phyloP scores from a whole-genome alignment of 2,113 vertebrate genomes.

The Bolborhynchus lineola region DNA sequence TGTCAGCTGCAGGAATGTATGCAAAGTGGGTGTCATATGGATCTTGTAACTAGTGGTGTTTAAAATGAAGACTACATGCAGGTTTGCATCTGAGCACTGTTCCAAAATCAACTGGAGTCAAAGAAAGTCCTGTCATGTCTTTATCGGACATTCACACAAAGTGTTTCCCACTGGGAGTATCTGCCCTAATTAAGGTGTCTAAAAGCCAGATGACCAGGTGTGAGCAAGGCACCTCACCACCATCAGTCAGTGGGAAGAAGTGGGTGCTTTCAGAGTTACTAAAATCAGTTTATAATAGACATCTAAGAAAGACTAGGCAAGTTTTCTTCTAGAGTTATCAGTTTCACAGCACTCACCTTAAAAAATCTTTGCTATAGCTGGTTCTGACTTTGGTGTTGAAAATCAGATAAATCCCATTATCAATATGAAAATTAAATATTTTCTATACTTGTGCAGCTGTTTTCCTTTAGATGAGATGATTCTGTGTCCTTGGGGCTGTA shows the following conservation, averaged over 20 bases:
- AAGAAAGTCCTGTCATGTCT: not conserved
- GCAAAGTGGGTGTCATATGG: not conserved
- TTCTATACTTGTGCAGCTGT: not conserved
- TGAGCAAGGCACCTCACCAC: not conserved
- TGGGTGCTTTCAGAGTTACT: not conserved
- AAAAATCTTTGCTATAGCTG: not conserved
- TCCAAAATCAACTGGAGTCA: not conserved
- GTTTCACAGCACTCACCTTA: not conserved
- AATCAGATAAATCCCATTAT: not conserved
- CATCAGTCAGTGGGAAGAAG: not conserved
- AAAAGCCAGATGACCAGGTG: not conserved
- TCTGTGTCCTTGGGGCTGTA: not conserved
- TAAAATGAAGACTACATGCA: not conserved
- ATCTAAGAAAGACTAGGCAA: not conserved
- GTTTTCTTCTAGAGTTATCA: not conserved
- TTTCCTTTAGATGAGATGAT: not conserved
- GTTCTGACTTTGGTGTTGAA: not conserved
- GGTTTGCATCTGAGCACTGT: not conserved
- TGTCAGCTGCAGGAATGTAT: not conserved
- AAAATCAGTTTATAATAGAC: not conserved
- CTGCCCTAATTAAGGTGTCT: not conserved
- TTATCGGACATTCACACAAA: not conserved
- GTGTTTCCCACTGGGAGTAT: not conserved
- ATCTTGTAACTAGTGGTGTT: not conserved
- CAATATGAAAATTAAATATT: not conserved